Evolutionary conservation across 2,888 invertebrate genomes (phyloP).

Genomic region (Lasioglossum marginatum): DNA sequence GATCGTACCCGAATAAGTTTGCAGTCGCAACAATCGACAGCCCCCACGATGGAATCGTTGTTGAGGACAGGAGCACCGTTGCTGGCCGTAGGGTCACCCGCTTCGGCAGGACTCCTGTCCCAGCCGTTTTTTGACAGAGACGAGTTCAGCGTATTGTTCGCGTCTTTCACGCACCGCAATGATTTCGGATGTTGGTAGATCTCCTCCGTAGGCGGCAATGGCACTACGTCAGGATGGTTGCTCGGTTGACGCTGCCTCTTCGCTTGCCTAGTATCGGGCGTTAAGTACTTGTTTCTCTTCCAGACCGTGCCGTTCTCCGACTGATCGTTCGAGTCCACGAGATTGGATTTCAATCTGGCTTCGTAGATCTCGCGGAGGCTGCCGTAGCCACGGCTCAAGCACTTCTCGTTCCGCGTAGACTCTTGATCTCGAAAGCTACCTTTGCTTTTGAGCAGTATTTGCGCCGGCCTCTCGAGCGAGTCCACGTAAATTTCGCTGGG

Average conservation of each 20-base stretch:
- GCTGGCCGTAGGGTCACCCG: constrained; percentile 83
- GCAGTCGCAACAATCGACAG: constrained; percentile 29
- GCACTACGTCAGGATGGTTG: constrained; percentile 89
- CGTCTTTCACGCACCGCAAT: constrained; percentile 84
- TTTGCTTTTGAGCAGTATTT: constrained; percentile 89
- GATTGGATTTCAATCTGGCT: constrained; percentile 82
- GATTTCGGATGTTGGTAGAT: constrained; percentile 88
- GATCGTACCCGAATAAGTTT: background rate
- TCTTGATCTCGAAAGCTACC: constrained; percentile 89
- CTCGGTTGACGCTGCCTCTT: constrained; percentile 89
- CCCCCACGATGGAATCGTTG: constrained; percentile 74
- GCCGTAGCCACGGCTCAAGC: constrained; percentile 86
- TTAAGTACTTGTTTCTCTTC: constrained; percentile 84
- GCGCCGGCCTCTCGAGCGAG: constrained; percentile 86
- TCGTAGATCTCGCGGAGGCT: constrained; percentile 92
- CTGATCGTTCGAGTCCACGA: constrained; percentile 65
- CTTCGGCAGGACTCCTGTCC: constrained; percentile 87
- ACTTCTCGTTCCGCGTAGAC: constrained; percentile 71
- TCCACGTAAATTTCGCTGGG: constrained; percentile 85
- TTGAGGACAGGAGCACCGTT: constrained; percentile 82
- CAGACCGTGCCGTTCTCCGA: constrained; percentile 70
- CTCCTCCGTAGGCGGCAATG: constrained; percentile 87
- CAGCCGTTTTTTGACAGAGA: constrained; percentile 88
- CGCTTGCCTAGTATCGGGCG: constrained; percentile 90
- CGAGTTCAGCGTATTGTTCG: constrained; percentile 25